Conservation (phyloP, 2,888 invertebrate genomes). For the Drosophila rellima region DNA sequence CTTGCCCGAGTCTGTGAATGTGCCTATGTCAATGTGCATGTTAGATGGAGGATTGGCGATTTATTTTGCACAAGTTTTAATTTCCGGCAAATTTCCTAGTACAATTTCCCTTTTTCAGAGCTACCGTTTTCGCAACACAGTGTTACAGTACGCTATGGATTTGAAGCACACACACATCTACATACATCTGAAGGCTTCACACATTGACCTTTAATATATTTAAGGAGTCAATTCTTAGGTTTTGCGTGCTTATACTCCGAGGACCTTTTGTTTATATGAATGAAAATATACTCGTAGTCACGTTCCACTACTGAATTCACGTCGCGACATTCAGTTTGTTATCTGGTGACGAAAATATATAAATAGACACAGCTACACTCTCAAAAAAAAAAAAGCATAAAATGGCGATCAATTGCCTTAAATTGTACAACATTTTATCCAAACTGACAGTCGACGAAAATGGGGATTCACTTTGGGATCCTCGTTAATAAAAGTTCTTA, state of each 20-base stretch:
- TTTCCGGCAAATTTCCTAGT: constrained; percentile 84
- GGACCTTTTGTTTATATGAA: not conserved
- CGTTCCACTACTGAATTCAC: not conserved
- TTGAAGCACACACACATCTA: constrained; percentile 8
- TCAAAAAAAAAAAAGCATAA: too few species aligned
- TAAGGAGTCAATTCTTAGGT: not conserved
- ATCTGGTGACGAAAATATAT: not conserved
- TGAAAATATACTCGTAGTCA: not conserved
- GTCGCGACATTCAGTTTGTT: not conserved
- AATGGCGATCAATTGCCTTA: too few species aligned
- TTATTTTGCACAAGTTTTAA: constrained; percentile 84
- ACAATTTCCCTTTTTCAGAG: constrained; percentile 79
- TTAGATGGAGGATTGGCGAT: constrained; percentile 75
- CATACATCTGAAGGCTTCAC: not conserved
- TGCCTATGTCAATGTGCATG: constrained; percentile 29
- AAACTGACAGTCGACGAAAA: too few species aligned
- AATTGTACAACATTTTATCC: too few species aligned
- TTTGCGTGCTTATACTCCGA: constrained; percentile 1
- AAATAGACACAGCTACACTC: not conserved
- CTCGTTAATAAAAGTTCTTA: too few species aligned
- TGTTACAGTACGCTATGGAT: constrained; percentile 1
- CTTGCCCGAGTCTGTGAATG: constrained; percentile 1
- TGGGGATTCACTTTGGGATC: too few species aligned
- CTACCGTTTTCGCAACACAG: constrained; percentile 49
- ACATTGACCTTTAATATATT: constrained; percentile 2